Evolutionary conservation across 2,888 invertebrate genomes (phyloP), one percentile per base, ranked within the genome.

Genomic region (Drosophila niveifrons): DNA sequence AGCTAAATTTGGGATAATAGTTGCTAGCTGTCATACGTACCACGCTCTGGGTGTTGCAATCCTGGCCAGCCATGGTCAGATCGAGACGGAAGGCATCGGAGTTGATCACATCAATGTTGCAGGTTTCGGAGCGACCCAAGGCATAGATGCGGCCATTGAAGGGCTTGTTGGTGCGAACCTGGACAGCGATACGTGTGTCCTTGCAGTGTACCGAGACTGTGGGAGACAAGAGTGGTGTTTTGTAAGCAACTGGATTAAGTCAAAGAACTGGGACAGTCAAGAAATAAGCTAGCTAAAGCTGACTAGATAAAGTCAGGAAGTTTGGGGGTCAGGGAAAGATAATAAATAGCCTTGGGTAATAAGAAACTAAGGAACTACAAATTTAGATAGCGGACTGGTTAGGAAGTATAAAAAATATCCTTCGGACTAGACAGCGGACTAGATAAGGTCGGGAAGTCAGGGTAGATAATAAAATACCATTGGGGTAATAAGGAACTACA

Each of bases 121-220:
- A 98, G 43, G 98, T 98, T 93, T 98, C 98, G 0, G 98, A 97
- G 59, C 98, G 95, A 39, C 98, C 98, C 87, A 98, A 93, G 17
- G 98, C 98, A 92, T 98, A 98, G 91, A 98, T 97, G 71, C 98
- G 95, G 11, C 98, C 98, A 90, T 98, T 98, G 94, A 98, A 98
- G 18, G 97, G 97, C 90, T 97, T 97, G 93, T 98, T 98, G 39
- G 98, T 98, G 81, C 96, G 94, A 17, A 98, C 97, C 93, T 97
- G 97, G 0, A 98, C 97, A 4, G 98, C 97, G 87, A 98, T 98
- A 88, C 97, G 94, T 2, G 98, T 98, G 91, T 98, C 98, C 92
- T 98, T 98, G 94, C 98, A 98, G 92, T 97, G 97, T 1, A 98
- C 98, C 29, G 97, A 96, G 56, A 98, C 98, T 98, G 93, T 46